Evolutionary conservation across 1,140 invertebrate species (phyloP).

Genomic region (Drosophila ananassae): DNA sequence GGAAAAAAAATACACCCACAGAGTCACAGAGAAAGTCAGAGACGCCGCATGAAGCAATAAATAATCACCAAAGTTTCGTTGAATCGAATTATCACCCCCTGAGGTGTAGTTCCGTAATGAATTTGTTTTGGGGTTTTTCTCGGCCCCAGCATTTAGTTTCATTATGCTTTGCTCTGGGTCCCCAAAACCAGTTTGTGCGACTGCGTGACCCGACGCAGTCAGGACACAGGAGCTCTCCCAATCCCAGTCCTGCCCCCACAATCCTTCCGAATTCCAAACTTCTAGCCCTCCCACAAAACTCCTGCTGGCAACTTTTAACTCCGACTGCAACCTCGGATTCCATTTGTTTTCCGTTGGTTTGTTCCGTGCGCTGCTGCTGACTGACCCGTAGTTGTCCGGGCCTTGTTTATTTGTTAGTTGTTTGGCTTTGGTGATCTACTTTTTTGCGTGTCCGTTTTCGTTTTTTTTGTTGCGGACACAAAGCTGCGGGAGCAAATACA

Average conservation of each 20-base stretch:
- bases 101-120: conserved; percentile 81
- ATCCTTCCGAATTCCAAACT: not conserved
- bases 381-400: conserved; percentile 32
- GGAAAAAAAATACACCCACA: conserved; percentile 18
- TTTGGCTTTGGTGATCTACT: conserved; percentile 56
- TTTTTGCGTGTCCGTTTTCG: conserved; percentile 3
- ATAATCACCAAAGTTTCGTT: conserved; percentile 82
- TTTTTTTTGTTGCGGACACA: conserved; percentile 26
- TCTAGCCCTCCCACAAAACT: not conserved
- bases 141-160: conserved; percentile 70
- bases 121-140: conserved; percentile 78
- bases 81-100: conserved; percentile 82
- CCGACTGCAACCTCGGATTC: conserved; percentile 32
- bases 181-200: conserved; percentile 42
- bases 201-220: conserved; percentile 58
- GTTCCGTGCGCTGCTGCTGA: conserved; percentile 16
- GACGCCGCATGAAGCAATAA: conserved; percentile 75
- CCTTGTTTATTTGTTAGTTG: conserved; percentile 52
- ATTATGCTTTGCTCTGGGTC: conserved; percentile 59
- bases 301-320: conserved; percentile 7
- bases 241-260: no score
- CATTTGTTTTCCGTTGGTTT: conserved; percentile 37
- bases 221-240: no score
- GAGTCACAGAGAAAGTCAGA: conserved; percentile 29
- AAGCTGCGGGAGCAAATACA: conserved; percentile 68